A percentile compares a stretch with the other conserved stretches of the same genome.
Evolutionary conservation across 2,113 vertebrate species (phyloP).

Genomic region (Acanthochromis polyacanthus): DNA sequence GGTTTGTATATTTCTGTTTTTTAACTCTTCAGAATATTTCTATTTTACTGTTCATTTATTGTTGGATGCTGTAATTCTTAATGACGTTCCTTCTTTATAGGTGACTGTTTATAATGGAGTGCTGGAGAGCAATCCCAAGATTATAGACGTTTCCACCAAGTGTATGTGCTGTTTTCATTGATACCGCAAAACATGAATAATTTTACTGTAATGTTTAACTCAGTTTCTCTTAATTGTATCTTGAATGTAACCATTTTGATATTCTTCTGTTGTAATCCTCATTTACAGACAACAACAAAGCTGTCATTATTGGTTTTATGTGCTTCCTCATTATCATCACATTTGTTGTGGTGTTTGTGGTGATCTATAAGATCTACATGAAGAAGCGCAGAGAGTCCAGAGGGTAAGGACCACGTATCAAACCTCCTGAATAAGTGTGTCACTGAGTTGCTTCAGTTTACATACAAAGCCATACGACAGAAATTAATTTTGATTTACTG

Average conservation of each 20-base stretch:
- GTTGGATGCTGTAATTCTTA: not conserved
- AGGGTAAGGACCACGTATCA: too few relatives aligned
- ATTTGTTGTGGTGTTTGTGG: slow-evolving; percentile 87
- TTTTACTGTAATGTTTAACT: not conserved
- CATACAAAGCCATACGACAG: too few relatives aligned
- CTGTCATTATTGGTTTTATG: slow-evolving; percentile 90
- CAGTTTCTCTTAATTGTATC: rapidly evolving
- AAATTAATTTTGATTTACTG: too few relatives aligned
- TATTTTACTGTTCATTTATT: not conserved
- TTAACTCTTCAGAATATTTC: not conserved
- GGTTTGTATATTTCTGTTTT: slow-evolving; percentile 75
- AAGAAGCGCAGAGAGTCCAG: slow-evolving; percentile 79
- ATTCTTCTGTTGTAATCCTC: too few relatives aligned
- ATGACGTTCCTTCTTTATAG: slow-evolving; percentile 44
- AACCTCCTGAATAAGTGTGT: too few relatives aligned
- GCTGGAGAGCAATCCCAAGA: rapidly evolving
- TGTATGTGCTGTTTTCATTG: slow-evolving; percentile 57
- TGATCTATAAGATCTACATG: too few relatives aligned
- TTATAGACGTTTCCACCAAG: rapidly evolving
- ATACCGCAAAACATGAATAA: not conserved
- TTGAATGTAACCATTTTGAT: not conserved
- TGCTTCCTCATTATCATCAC: slow-evolving; percentile 89
- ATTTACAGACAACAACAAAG: slow-evolving; percentile 88
- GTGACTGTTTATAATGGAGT: not conserved
- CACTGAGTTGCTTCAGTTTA: too few relatives aligned